These are phyloP conservation scores for Dasyprocta punctata DNA, from an alignment of 2,113 vertebrate species.

Conservation along the genomic window DNA sequence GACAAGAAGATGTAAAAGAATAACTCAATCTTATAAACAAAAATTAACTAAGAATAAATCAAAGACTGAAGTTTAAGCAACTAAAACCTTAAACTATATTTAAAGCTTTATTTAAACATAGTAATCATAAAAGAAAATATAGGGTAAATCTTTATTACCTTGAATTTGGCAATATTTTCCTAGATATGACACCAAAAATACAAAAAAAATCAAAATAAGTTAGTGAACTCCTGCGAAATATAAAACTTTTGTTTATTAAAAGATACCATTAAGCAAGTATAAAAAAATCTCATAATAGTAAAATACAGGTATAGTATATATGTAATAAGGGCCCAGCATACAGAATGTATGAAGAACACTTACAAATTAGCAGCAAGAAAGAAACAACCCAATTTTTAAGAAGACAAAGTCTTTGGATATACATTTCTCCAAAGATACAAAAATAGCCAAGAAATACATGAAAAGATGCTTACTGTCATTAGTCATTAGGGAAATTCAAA, in stretches of 20 bases:
- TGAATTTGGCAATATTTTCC: background rate
- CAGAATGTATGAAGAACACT: background rate
- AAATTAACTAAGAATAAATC: background rate
- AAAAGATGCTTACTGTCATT: background rate
- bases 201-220: background rate
- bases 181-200: background rate
- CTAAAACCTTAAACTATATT: background rate
- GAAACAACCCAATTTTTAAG: background rate
- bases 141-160: background rate
- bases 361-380: background rate
- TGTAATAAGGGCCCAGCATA: background rate
- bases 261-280: background rate
- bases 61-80: background rate
- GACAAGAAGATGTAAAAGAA: background rate
- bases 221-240: background rate
- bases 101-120: background rate
- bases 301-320: background rate
- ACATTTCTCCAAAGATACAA: background rate
- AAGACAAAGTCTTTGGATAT: background rate
- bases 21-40: background rate
- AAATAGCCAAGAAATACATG: background rate
- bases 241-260: background rate
- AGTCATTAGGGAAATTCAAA: constrained; percentile 32
- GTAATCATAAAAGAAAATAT: background rate
- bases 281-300: background rate